These are phyloP conservation scores for Lampris incognitus DNA, from an alignment of 2,113 vertebrate species.

Conservation along the genomic window DNA sequence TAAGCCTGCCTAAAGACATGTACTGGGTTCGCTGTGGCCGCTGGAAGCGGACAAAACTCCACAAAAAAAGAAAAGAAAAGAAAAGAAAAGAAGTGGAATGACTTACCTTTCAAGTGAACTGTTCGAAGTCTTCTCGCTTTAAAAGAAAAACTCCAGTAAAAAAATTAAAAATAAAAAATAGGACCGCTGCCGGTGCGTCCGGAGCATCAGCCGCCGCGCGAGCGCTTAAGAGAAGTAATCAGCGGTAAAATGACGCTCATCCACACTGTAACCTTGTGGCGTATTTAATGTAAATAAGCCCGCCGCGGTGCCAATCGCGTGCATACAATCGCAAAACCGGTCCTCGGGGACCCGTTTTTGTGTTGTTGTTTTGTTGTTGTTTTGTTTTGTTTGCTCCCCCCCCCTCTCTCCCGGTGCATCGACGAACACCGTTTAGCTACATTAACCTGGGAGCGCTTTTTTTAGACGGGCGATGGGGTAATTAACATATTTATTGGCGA, in stretches of 20 bases:
- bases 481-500: slow-evolving; percentile 91
- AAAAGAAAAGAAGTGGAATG: slow-evolving; percentile 79
- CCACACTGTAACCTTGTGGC: slow-evolving; percentile 99
- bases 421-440: slow-evolving; percentile 91
- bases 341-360: slow-evolving; percentile 87
- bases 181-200: slow-evolving; percentile 86
- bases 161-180: slow-evolving; percentile 63
- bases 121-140: slow-evolving; percentile 83
- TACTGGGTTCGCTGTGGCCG: background rate
- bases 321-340: slow-evolving; percentile 89
- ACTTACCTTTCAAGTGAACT: slow-evolving; percentile 92
- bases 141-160: slow-evolving; percentile 86
- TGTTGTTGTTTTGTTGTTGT: slow-evolving; percentile 70
- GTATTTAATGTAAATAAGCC: slow-evolving; percentile 99
- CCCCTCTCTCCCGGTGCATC: slow-evolving; percentile 84
- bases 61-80: slow-evolving; percentile 48
- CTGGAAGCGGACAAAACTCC: slow-evolving; percentile 6
- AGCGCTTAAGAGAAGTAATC: slow-evolving; percentile 97
- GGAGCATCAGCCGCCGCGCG: slow-evolving; percentile 90
- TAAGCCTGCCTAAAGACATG: slow-evolving; percentile 68
- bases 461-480: slow-evolving; percentile 83
- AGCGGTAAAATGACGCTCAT: slow-evolving; percentile 99
- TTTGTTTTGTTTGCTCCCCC: too few species aligned
- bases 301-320: slow-evolving; percentile 97
- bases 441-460: slow-evolving; percentile 88